Base-by-base conservation (phyloP, 2,888 invertebrate species). In the Diaperis boleti region DNA sequence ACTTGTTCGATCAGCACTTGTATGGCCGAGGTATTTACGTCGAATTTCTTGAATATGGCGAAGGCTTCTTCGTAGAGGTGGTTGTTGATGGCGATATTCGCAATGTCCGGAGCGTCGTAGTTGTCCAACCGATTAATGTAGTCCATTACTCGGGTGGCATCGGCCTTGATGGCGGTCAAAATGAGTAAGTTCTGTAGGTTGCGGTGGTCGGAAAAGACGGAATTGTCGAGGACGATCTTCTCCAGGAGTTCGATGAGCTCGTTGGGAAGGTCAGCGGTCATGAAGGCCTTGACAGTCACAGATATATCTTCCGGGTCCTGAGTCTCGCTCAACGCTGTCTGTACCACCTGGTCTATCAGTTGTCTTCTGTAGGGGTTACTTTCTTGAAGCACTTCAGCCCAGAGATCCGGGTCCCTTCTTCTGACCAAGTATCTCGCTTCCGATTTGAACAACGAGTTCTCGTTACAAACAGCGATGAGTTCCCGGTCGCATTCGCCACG, bases 261-360 rank as follows among this genome's bases (percentile, higher is more conserved):
- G 78, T 99, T 99, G 29, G 99, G 99, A 75, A 99, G 85, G 84
- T 99, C 98, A 8, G 99, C 98, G 0, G 98, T 96, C 98, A 99
- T 99, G 84, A 99, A 99, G 0, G 99, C 98, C 81, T 99, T 99
- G 5, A 99, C 99, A 0, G 99, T 98, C 0, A 98, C 96, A 0
- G 98, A 98, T 76, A 99, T 99, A 79, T 99, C 99, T 81, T 99
- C 99, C 0, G 99, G 98, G 82, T 99, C 98, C 84, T 99, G 98
- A 0, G 99, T 99, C 81, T 99, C 99, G 0, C 96, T 96, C 6
- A 99, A 85, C 0, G 99, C 99, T 2, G 98, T 99, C 84, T 99
- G 98, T 3, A 99, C 98, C 20, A 98, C 95, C 88, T 92, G 82
- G 83, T 98, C 97, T 74, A 98, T 98, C 39, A 98, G 87, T 80